Conservation (phyloP, 2,888 invertebrate species). For the Rotaria sp. region DNA sequence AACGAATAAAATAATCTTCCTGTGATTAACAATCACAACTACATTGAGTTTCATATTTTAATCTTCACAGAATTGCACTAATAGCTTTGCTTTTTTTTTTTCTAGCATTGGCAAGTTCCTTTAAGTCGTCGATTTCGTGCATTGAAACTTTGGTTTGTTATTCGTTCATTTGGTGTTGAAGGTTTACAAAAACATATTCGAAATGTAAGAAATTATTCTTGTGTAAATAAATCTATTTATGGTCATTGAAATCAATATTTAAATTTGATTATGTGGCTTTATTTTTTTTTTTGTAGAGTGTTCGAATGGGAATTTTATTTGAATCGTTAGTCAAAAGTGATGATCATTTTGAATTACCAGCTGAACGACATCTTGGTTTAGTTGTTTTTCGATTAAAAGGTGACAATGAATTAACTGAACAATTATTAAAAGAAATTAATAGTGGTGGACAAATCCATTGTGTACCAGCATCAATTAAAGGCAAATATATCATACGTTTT, state of each 20-base stretch:
- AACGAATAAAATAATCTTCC: no score
- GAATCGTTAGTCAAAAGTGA: slow-evolving; percentile 77
- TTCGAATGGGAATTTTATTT: slow-evolving; percentile 78
- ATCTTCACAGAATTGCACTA: no score
- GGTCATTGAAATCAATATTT: no score
- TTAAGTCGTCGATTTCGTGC: slow-evolving; percentile 84
- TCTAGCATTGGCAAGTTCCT: slow-evolving; percentile 83
- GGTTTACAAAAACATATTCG: slow-evolving; percentile 86
- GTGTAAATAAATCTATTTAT: no score
- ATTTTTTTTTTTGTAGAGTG: slow-evolving; percentile 60
- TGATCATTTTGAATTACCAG: slow-evolving; percentile 79
- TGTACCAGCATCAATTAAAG: slow-evolving; percentile 84
- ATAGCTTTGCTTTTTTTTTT: not conserved
- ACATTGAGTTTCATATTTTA: no score
- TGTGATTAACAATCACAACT: no score
- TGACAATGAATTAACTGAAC: slow-evolving; percentile 72
- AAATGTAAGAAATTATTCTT: slow-evolving; percentile 55
- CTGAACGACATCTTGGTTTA: slow-evolving; percentile 74
- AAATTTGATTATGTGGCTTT: not conserved
- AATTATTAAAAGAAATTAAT: slow-evolving; percentile 74
- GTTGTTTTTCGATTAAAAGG: slow-evolving; percentile 60
- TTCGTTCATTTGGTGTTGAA: slow-evolving; percentile 80
- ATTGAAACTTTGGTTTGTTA: slow-evolving; percentile 88
- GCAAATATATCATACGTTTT: slow-evolving; percentile 73
- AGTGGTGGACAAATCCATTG: slow-evolving; percentile 80